Base-by-base conservation (phyloP, 2,797 vertebrate species). In the Amphiprion clarkii region DNA sequence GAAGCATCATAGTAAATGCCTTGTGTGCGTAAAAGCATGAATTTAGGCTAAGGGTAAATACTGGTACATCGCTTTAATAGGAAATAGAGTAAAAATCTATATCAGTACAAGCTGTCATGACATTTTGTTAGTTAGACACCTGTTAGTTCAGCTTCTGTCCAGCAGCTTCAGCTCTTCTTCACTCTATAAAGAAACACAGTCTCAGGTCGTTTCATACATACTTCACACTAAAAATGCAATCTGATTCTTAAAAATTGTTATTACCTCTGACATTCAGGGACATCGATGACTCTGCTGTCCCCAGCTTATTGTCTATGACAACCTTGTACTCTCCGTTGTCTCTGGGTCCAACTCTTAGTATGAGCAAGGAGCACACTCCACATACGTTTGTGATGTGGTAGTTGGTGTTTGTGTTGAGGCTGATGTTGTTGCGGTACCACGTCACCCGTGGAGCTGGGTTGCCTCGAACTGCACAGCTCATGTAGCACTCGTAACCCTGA, bases 311-410 rank as follows among this genome's bases (percentile, higher is more conserved):
- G 76, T 95, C 89, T 2, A 97, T 93, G 42, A 95, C 78, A 0
- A 94, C 94, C 89, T 90, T 95, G 86, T 97, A 99, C 68, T 95
- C 92, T 2, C 97, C 97, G 0, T 78, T 82, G 67, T 98, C 95
- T n/a, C 87, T 89, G 54, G 90, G 82, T 6, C 87, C 88, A 57
- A 96, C 96, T 3, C 85, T 89, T 9, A 94, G 79, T 67, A 99
- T 91, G 31, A 97, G 78, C 83, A 99, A 79, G n/a, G 96, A 97
- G 89, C 97, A 98, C 61, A 99, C 95, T 0, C 97, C 97, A 10
- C 96, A 95, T 23, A 95, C 86, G 0, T 97, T 96, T 0, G 92
- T 96, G 86, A 95, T 95, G 87, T 95, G 92, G 81, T 95, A 96
- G 49, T 93, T 81, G 1, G 93, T 89, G 78, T 96, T 93, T 2